Base-by-base conservation (phyloP, 2,888 invertebrate species). In the Cephalotes varians region DNA sequence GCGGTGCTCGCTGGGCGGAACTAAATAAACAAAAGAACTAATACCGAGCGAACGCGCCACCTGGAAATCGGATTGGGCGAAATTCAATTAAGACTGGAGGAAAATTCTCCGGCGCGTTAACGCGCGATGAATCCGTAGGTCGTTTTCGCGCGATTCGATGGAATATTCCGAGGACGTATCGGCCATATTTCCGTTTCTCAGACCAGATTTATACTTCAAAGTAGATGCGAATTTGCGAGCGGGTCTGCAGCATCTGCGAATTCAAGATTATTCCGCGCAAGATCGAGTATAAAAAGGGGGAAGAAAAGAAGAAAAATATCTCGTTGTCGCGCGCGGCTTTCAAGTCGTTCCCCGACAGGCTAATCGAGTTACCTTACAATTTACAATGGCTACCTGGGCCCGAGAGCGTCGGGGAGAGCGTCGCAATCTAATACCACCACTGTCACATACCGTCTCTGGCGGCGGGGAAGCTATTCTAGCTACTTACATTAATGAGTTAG, bases 21-120 rank as follows among this genome's bases (percentile, higher is more conserved):
- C 67, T 60, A 73, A 81, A 77, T 77, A 67, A 74, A 81, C 62
- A 79, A 79, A 62, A 54, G 64, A 44, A 81, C 71, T 56, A 67
- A 65, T 64, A 60, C 54, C 65, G 67, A 77, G 86, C 73, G 79
- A 86, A 80, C 85, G 73, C 86, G 85, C 80, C 87, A 82, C 84
- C 91, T 83, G 90, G 87, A 91, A 93, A 93, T 93, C 91, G 91
- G 93, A 93, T 93, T 92, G 93, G 87, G 86, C 84, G 88, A 91
- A 93, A 93, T 93, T 93, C 92, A 92, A 93, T 93, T 92, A 93
- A 92, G 89, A 91, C 90, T 86, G 88, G 88, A 91, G 92, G 91
- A 92, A 92, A 91, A 90, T 89, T 90, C 88, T 83, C 87, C 67
- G 84, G 74, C 85, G 89, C 91, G 92, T 91, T 92, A 92, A 87